A percentile compares a stretch with the other conserved stretches of the same genome.
Evolutionary conservation across 2,113 vertebrate species (phyloP).

Genomic region (Addax nasomaculatus): DNA sequence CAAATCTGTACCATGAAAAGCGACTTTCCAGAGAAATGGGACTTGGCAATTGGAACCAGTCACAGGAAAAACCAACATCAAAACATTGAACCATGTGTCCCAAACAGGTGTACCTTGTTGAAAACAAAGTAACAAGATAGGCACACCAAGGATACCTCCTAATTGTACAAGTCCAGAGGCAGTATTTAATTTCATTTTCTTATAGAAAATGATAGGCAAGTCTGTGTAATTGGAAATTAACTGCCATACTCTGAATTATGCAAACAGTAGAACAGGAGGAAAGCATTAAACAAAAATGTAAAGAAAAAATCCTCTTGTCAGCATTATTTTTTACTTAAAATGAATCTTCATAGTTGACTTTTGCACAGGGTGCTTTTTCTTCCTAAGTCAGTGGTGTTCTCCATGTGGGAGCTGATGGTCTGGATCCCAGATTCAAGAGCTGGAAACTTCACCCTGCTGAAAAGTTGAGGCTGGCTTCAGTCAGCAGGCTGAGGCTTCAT

Average conservation of each 20-base stretch:
- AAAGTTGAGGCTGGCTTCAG: conserved; percentile 35
- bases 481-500: neutral
- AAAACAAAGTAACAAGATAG: neutral
- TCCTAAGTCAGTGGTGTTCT: neutral
- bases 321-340: conserved; percentile 39
- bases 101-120: neutral
- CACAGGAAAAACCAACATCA: neutral
- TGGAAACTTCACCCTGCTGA: conserved; percentile 8
- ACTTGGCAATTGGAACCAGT: neutral
- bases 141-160: neutral
- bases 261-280: conserved; percentile 13
- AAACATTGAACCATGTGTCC: neutral
- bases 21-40: neutral
- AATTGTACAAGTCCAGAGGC: neutral
- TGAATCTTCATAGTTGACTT: neutral
- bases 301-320: neutral
- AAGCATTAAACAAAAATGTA: conserved; percentile 41
- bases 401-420: conserved; percentile 17
- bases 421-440: conserved; percentile 19
- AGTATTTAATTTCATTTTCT: conserved; percentile 48
- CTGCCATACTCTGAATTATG: neutral
- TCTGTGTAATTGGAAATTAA: conserved; percentile 29
- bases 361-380: neutral
- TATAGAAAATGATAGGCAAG: conserved; percentile 31
- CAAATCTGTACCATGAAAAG: neutral